Evolutionary conservation across 2,888 invertebrate genomes (phyloP).

Genomic region (Lysandra coridon): DNA sequence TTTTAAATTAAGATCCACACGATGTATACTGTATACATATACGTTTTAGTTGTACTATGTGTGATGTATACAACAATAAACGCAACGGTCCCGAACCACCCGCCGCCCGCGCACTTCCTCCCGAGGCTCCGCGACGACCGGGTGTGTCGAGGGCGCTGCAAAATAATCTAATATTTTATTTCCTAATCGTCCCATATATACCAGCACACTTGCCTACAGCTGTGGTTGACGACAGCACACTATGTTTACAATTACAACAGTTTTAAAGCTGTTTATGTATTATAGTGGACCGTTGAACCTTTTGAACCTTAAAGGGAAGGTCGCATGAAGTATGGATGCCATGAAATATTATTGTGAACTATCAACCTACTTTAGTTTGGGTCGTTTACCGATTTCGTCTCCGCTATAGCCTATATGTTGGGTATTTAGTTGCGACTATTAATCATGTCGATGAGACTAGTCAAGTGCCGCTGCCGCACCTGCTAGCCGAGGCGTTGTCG

Average conservation of each 20-base stretch:
- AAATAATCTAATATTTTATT: too few species aligned
- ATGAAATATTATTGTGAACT: slow-evolving; percentile 3
- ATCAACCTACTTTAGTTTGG: neutral
- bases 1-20: too few species aligned
- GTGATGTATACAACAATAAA: too few species aligned
- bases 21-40: too few species aligned
- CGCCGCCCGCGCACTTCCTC: too few species aligned
- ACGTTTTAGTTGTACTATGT: too few species aligned
- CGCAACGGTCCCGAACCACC: too few species aligned
- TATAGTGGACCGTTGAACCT: neutral
- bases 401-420: neutral
- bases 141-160: too few species aligned
- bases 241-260: neutral
- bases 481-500: neutral
- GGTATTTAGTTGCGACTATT: neutral
- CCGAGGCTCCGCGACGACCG: too few species aligned
- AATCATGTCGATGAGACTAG: slow-evolving; percentile 13
- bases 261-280: neutral
- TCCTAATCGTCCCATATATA: too few species aligned
- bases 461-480: neutral
- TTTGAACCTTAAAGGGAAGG: neutral
- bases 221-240: too few species aligned
- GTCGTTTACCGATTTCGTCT: neutral
- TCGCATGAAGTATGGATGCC: neutral
- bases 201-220: too few species aligned